Evolutionary conservation across 2,888 invertebrate species (phyloP), one percentile per base, ranked within the genome.

Genomic region (Matsumyia berberina): DNA sequence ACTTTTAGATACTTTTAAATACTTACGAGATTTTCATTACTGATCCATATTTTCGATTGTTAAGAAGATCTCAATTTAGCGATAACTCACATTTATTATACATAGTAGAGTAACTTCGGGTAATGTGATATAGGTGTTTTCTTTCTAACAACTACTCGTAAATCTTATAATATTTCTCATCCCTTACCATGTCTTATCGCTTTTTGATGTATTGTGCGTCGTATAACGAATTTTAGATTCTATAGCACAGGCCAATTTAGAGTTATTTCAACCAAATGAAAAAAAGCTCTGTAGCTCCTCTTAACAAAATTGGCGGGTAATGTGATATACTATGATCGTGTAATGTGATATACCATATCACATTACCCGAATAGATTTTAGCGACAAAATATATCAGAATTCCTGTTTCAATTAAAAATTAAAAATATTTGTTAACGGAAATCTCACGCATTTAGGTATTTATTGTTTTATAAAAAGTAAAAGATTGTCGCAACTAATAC

Each of bases 281-380:
- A 53, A 53, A 53, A 53, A 12, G n/a, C 11, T 9, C 49, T 49
- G 19, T 11, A 49, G 11, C 49, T 49, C 19, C 24, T 5, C 19
- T 17, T 49, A 49, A 31, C 11, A n/a, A 53, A 53, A 53, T 53
- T 53, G 53, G n/a, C 53, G 31, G 15, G 12, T 31, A 53, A 53
- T 53, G 33, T 53, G 31, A 53, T 53, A 53, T 31, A 53, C 12
- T 9, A 53, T 2, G 6, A 0, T 31, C 12, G 49, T 3, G 11
- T 49, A 49, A 49, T 49, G 49, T 49, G 31, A 53, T 53, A 53
- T 53, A 53, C 33, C 53, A 53, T 31, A 53, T 29, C 53, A 31
- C 12, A n/a, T 53, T 8, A 9, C 15, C 15, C n/a, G n/a, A n/a
- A n/a, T n/a, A n/a, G n/a, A n/a, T n/a, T n/a, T n/a, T n/a, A n/a